Conservation (phyloP, 2,113 vertebrate genomes). For the Arothron firmamentum region DNA sequence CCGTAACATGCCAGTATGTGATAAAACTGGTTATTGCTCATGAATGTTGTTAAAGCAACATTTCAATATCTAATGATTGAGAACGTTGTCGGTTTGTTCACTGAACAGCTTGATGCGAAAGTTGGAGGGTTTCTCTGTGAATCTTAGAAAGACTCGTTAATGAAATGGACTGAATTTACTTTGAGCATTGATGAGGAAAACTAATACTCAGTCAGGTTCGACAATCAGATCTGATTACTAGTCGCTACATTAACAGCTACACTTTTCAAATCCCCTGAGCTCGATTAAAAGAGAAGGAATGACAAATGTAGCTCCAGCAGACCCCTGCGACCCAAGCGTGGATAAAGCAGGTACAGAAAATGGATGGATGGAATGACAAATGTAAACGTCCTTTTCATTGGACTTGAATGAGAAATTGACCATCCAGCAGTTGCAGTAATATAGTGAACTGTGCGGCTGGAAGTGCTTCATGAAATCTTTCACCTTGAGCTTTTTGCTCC, state of each 20-base stretch:
- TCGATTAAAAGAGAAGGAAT: no score
- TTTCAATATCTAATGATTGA: conserved; percentile 10
- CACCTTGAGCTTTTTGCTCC: conserved; percentile 35
- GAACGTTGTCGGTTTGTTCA: conserved; percentile 28
- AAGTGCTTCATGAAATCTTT: conserved; percentile 7
- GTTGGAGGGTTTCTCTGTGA: conserved; percentile 11
- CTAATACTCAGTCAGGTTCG: conserved; percentile 56
- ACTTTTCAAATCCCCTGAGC: conserved; percentile 19
- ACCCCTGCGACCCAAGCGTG: no score
- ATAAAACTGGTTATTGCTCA: conserved; percentile 5
- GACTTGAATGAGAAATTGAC: conserved; percentile 8
- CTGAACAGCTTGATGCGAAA: conserved; percentile 62
- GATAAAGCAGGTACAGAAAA: no score
- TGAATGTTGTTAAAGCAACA: conserved; percentile 8
- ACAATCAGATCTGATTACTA: conserved; percentile 70
- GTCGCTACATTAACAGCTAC: conserved; percentile 6
- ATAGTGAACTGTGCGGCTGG: no score
- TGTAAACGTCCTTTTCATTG: conserved; percentile 1
- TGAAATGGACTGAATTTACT: conserved; percentile 13
- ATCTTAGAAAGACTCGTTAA: conserved; percentile 10
- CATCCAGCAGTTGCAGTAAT: no score
- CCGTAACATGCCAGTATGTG: conserved; percentile 12
- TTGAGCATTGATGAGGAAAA: conserved; percentile 29
- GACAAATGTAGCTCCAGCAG: no score
- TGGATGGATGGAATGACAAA: no score